Conservation (phyloP, 1,140 invertebrate species). For the Mya arenaria region DNA sequence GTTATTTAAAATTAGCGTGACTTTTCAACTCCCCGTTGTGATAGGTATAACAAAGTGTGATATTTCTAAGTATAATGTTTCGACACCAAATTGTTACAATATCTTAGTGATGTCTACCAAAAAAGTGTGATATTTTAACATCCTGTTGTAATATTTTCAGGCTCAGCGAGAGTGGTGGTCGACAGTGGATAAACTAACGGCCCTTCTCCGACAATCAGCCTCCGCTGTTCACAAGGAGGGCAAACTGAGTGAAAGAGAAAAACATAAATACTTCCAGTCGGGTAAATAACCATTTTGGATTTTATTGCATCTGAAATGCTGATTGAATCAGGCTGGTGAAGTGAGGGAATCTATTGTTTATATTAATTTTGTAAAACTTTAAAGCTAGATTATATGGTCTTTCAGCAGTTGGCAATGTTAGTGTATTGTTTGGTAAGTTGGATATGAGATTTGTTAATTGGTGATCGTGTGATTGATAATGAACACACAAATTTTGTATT, state of each 20-base stretch:
- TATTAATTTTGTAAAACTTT: background rate
- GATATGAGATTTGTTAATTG: too few relatives aligned
- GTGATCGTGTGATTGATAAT: too few relatives aligned
- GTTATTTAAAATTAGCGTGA: background rate
- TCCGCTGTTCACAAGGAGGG: constrained; percentile 40
- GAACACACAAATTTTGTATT: too few relatives aligned
- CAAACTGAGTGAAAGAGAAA: constrained; percentile 4
- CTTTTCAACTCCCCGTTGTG: background rate
- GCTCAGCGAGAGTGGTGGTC: constrained; percentile 45
- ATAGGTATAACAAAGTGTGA: background rate
- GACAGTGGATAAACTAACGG: constrained; percentile 90
- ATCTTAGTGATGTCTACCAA: background rate
- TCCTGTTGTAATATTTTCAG: constrained; percentile 1
- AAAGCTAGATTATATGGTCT: background rate
- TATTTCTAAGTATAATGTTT: background rate
- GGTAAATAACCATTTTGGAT: background rate
- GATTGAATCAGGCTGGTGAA: background rate
- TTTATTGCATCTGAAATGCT: background rate
- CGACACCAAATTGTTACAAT: background rate
- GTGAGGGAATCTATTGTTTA: too few relatives aligned
- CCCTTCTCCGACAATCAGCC: constrained; percentile 92
- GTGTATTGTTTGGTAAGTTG: background rate
- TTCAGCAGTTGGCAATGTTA: background rate
- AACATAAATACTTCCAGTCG: constrained; percentile 43
- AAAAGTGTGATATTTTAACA: background rate